Percentiles rank a stretch among this genome's conserved stretches.
Evolutionary conservation across 2,797 vertebrate species (phyloP).

Genomic region (Dryobates pubescens): DNA sequence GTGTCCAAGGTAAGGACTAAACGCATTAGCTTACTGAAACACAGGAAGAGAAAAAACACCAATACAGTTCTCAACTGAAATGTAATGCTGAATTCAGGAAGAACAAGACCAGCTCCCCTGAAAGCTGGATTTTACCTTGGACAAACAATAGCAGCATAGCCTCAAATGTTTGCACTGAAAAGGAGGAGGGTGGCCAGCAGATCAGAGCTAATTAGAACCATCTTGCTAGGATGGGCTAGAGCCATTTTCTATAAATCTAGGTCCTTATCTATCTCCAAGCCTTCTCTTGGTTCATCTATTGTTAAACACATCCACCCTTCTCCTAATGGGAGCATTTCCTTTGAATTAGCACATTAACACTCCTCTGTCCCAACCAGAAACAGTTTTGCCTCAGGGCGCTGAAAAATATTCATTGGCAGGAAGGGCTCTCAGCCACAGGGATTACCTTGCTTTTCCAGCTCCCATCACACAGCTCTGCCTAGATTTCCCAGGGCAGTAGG

Average conservation of each 20-base stretch:
- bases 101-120: background rate
- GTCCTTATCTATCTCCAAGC: background rate
- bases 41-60: background rate
- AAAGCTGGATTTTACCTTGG: slow-evolving; percentile 28
- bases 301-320: slow-evolving; percentile 27
- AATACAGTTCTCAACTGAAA: background rate
- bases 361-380: slow-evolving; percentile 39
- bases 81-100: background rate
- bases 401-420: slow-evolving; percentile 16
- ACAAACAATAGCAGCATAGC: background rate
- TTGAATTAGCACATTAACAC: slow-evolving; percentile 54
- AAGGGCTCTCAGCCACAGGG: background rate
- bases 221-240: background rate
- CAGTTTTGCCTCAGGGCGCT: slow-evolving; percentile 27
- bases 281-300: background rate
- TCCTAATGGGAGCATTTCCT: background rate
- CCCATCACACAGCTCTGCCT: slow-evolving; percentile 20
- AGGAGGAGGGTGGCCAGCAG: background rate
- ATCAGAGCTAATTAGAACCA: slow-evolving; percentile 24
- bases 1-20: background rate
- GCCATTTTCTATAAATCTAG: slow-evolving; percentile 46
- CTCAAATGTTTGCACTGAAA: background rate
- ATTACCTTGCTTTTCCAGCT: slow-evolving; percentile 14
- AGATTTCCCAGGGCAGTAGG: background rate
- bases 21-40: background rate